A percentile compares a stretch with the other conserved stretches of the same genome.
These are phyloP conservation scores for Ailurus styani DNA, from an alignment of 2,113 vertebrate genomes.

Conservation along the genomic window DNA sequence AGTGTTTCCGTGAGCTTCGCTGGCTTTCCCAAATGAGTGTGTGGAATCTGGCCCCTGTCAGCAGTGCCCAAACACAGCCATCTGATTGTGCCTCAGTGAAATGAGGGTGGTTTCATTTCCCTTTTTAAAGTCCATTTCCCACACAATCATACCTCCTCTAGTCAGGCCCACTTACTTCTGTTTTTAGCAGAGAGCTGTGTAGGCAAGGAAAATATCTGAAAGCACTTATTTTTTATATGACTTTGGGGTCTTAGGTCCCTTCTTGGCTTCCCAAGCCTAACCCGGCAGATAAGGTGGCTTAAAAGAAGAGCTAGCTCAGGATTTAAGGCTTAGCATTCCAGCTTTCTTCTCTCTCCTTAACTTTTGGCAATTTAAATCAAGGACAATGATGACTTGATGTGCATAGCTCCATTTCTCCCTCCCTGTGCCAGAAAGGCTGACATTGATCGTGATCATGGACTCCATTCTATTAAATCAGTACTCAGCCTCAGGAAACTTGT, in stretches of 20 bases:
- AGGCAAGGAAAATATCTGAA: background rate
- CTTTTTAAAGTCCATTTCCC: constrained; percentile 54
- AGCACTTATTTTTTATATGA: background rate
- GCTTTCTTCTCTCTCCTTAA: background rate
- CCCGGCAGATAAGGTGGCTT: background rate
- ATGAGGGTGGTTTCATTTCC: constrained; percentile 39
- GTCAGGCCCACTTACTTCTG: constrained; percentile 15
- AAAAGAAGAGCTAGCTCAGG: background rate
- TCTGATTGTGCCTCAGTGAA: constrained; percentile 53
- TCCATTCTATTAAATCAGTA: background rate
- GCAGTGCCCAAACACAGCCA: constrained; percentile 48
- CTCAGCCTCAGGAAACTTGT: background rate
- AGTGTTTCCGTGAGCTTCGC: constrained; percentile 54
- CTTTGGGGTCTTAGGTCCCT: background rate
- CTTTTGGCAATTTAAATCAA: background rate
- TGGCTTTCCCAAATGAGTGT: constrained; percentile 58
- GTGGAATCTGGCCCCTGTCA: constrained; percentile 52
- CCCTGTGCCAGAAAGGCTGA: background rate
- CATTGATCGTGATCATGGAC: background rate
- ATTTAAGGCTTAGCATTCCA: background rate
- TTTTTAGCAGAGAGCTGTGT: constrained; percentile 33
- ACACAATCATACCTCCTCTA: background rate
- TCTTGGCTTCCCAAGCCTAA: background rate
- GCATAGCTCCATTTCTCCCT: background rate
- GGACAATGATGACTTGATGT: background rate